Conservation (phyloP, 2,113 vertebrate species). For the Pluvialis apricaria region DNA sequence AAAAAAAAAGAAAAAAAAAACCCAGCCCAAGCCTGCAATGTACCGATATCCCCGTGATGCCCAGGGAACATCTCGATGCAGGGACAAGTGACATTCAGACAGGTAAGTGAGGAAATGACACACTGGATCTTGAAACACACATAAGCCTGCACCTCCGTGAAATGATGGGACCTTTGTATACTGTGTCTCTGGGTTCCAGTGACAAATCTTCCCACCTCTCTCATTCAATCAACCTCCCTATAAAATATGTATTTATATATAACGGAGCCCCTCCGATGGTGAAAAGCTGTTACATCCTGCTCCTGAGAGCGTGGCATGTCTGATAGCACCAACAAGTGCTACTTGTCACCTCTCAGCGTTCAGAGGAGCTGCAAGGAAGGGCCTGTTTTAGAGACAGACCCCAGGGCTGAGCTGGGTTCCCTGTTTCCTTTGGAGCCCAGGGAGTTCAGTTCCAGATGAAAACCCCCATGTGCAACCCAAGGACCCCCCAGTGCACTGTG, state of each 20-base stretch:
- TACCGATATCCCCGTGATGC: not conserved
- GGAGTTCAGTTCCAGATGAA: not conserved
- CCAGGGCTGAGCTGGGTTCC: not conserved
- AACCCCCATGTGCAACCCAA: not conserved
- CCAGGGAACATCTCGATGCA: not conserved
- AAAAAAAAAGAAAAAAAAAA: not conserved
- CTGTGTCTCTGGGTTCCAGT: not conserved
- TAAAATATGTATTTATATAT: not conserved
- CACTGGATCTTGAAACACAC: not conserved
- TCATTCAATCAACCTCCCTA: not conserved
- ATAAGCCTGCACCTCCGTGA: not conserved
- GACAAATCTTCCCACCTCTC: not conserved
- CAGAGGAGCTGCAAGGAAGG: not conserved
- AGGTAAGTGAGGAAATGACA: not conserved
- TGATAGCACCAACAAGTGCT: accelerated
- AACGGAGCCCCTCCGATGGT: not conserved
- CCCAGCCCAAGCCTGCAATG: not conserved
- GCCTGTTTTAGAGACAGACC: not conserved
- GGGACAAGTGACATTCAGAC: not conserved
- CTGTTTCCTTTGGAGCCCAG: not conserved
- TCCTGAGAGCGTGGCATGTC: accelerated
- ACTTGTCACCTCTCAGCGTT: not conserved
- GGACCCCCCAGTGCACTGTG: not conserved
- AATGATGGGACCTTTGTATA: not conserved
- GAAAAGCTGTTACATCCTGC: not conserved